Percentiles rank a stretch among this genome's conserved stretches.
These are phyloP conservation scores for Epinephelus malabaricus DNA, from an alignment of 2,797 vertebrate species.

Conservation along the genomic window DNA sequence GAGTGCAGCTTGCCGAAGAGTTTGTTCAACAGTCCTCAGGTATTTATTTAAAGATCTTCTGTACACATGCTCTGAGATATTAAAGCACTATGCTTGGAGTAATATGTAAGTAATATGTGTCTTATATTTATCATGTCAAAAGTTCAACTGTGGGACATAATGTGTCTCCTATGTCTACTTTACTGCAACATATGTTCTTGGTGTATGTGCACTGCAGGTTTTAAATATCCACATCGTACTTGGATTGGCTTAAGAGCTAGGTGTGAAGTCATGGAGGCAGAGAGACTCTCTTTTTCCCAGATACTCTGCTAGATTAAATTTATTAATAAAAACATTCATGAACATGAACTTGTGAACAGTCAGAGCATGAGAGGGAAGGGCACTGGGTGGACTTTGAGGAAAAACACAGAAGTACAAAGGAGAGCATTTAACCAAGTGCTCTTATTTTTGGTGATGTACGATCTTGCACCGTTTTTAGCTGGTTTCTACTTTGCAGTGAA, in stretches of 20 bases:
- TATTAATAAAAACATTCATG: background rate
- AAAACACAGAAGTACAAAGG: conserved; percentile 10
- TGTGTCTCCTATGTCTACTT: background rate
- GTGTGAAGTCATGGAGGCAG: background rate
- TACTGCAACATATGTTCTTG: background rate
- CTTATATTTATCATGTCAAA: background rate
- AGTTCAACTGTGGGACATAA: background rate
- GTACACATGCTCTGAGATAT: background rate
- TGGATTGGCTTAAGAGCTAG: background rate
- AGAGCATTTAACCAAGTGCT: background rate
- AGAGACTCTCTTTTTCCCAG: background rate
- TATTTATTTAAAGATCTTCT: conserved; percentile 52
- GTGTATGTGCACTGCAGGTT: background rate
- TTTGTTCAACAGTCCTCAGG: conserved; percentile 83
- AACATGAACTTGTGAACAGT: background rate
- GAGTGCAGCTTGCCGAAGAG: conserved; percentile 92
- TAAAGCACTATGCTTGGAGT: background rate
- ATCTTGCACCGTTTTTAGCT: conserved; percentile 2
- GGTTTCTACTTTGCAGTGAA: background rate
- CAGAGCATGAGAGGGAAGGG: background rate
- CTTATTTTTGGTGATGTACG: background rate
- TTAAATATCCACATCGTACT: background rate
- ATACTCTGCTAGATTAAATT: background rate
- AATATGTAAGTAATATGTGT: background rate
- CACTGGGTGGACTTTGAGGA: background rate